Conservation (phyloP, 1,140 invertebrate species). For the Pseudomyrmex concolor region DNA sequence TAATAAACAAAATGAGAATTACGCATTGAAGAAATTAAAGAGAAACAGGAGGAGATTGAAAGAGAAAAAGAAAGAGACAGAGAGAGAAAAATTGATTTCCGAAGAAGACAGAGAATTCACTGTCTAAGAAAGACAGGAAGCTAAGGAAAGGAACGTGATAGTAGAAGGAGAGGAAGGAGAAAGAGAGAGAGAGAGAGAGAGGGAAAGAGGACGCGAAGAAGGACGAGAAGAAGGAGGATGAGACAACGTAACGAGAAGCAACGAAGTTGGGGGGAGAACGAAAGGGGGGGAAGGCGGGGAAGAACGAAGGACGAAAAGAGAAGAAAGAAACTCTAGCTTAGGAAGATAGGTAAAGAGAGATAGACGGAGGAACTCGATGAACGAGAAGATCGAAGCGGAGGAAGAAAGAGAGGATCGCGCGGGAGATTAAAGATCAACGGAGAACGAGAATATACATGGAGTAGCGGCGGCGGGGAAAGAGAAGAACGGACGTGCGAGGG, state of each 20-base stretch:
- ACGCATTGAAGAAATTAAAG: slow-evolving; percentile 17
- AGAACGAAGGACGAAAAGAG: slow-evolving; percentile 34
- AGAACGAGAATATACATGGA: slow-evolving; percentile 12
- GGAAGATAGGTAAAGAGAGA: slow-evolving; percentile 55
- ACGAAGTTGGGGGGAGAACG: neutral
- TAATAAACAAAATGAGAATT: slow-evolving; percentile 54
- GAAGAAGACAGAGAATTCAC: slow-evolving; percentile 28
- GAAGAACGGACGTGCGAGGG: slow-evolving; percentile 34
- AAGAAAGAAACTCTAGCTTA: slow-evolving; percentile 45
- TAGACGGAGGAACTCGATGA: slow-evolving; percentile 53
- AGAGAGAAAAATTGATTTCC: slow-evolving; percentile 39
- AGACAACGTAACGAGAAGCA: slow-evolving; percentile 48
- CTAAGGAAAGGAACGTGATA: slow-evolving; percentile 27
- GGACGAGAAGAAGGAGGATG: slow-evolving; percentile 46
- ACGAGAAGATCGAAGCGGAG: slow-evolving; percentile 46
- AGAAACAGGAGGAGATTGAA: neutral
- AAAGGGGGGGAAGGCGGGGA: neutral
- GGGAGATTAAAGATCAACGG: slow-evolving; percentile 25
- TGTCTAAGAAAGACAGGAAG: slow-evolving; percentile 30
- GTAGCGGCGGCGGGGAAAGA: neutral
- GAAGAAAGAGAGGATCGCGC: slow-evolving; percentile 26
- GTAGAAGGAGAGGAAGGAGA: neutral
- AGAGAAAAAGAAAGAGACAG: slow-evolving; percentile 29
- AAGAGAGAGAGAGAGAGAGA: neutral
- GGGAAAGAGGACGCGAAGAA: neutral